Evolutionary conservation across 2,797 vertebrate genomes (phyloP).

Genomic region (Holocentrus rufus): DNA sequence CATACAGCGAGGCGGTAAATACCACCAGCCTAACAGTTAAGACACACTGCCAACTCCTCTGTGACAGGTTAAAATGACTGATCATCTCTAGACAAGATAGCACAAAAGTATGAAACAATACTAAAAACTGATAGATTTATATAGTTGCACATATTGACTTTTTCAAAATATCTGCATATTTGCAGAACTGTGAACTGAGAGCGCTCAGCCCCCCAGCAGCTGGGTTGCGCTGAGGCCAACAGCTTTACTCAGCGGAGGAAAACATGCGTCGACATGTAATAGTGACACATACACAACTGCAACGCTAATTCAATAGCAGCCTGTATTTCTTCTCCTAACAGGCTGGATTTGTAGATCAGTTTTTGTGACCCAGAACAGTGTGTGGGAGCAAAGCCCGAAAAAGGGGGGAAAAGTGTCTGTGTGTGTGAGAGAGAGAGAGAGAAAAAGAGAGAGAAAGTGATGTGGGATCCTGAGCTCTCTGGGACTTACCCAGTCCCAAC

Average conservation of each 20-base stretch:
- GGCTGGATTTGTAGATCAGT: slow-evolving; percentile 66
- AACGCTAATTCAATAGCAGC: slow-evolving; percentile 62
- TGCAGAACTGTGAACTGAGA: slow-evolving; percentile 12
- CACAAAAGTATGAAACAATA: background rate
- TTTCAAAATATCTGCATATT: slow-evolving; percentile 12
- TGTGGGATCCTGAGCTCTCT: slow-evolving; percentile 71
- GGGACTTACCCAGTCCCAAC: slow-evolving; percentile 71
- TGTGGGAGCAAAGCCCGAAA: slow-evolving; percentile 59
- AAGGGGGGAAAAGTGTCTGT: slow-evolving; percentile 4
- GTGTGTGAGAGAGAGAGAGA: slow-evolving; percentile 21
- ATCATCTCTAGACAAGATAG: background rate
- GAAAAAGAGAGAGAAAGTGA: slow-evolving; percentile 45
- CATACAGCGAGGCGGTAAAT: slow-evolving; percentile 26
- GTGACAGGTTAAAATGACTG: background rate
- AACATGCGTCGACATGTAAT: slow-evolving; percentile 60
- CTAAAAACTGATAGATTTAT: background rate
- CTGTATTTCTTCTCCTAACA: slow-evolving; percentile 71
- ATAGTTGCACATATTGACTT: slow-evolving; percentile 11
- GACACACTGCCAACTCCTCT: background rate
- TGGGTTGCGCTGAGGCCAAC: slow-evolving; percentile 40
- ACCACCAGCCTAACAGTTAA: background rate
- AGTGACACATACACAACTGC: slow-evolving; percentile 61
- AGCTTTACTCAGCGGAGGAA: slow-evolving; percentile 52
- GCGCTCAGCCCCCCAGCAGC: slow-evolving; percentile 46
- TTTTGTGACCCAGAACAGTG: slow-evolving; percentile 39